Evolutionary conservation across 2,113 vertebrate genomes (phyloP).

Genomic region (Nansenia antarctica): DNA sequence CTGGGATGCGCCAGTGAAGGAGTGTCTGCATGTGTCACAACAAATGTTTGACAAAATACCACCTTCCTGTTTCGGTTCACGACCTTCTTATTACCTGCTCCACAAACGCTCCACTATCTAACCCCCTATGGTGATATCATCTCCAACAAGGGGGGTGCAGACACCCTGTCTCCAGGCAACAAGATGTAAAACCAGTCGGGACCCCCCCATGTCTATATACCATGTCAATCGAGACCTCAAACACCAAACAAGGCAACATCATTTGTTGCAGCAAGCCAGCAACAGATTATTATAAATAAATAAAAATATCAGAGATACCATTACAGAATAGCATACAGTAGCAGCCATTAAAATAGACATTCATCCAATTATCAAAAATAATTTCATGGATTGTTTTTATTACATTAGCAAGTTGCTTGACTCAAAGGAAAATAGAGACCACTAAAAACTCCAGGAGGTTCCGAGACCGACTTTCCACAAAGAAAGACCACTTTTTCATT

Average conservation of each 20-base stretch:
- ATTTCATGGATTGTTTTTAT: too few relatives aligned
- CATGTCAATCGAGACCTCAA: conserved; percentile 39
- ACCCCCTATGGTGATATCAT: conserved; percentile 34
- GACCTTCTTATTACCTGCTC: conserved; percentile 19
- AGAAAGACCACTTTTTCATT: too few relatives aligned
- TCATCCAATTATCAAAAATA: too few relatives aligned
- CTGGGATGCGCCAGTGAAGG: conserved; percentile 23
- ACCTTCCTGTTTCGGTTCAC: conserved; percentile 47
- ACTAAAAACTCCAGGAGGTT: too few relatives aligned
- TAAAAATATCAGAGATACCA: too few relatives aligned
- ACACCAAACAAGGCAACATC: conserved; percentile 14
- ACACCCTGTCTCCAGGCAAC: conserved; percentile 48
- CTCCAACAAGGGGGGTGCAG: conserved; percentile 33
- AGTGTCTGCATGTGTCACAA: conserved; percentile 39
- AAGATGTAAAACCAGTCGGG: conserved; percentile 36
- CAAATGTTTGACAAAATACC: conserved; percentile 58
- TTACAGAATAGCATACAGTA: too few relatives aligned
- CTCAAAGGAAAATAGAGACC: too few relatives aligned
- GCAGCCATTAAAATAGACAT: too few relatives aligned
- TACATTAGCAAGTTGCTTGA: too few relatives aligned
- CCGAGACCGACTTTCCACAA: too few relatives aligned
- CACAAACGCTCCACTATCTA: too few relatives aligned
- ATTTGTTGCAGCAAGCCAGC: conserved; percentile 32
- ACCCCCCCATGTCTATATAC: conserved; percentile 13
- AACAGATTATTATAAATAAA: too few relatives aligned